Percentiles rank a stretch among this genome's conserved stretches.
These are phyloP conservation scores for Stegodyphus mimosarum DNA, from an alignment of 1,140 invertebrate species.

Conservation along the genomic window DNA sequence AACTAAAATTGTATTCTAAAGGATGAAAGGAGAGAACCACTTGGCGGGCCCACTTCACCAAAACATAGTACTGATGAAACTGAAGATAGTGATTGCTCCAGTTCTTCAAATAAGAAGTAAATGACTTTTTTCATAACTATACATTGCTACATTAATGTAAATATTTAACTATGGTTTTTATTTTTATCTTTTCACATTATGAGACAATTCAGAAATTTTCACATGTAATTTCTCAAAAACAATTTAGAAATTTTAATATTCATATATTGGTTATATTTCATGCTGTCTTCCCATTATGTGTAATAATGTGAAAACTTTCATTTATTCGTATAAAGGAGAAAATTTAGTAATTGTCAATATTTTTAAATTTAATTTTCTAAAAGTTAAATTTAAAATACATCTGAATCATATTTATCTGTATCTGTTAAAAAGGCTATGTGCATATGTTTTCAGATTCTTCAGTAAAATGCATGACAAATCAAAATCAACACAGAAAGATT, in stretches of 20 bases:
- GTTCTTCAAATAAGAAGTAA: slow-evolving; percentile 14
- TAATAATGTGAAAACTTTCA: no score
- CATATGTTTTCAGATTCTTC: no score
- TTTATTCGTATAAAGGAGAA: no score
- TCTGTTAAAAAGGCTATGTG: no score
- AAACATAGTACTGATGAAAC: slow-evolving; percentile 57
- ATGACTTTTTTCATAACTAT: not conserved
- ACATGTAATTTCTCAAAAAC: not conserved
- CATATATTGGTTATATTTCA: not conserved
- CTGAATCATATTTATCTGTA: no score
- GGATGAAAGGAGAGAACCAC: slow-evolving; percentile 77
- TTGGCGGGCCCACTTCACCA: slow-evolving; percentile 72
- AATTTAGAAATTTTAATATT: not conserved
- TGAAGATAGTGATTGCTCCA: slow-evolving; percentile 37
- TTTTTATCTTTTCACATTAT: not conserved
- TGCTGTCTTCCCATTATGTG: no score
- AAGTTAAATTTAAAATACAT: no score
- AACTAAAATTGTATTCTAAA: slow-evolving; percentile 18
- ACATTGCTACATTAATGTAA: not conserved
- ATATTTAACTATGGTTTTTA: not conserved
- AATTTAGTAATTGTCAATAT: no score
- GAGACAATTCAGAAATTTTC: not conserved
- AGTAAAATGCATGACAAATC: no score
- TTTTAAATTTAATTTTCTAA: no score
- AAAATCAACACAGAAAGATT: no score